A percentile compares a stretch with the other conserved stretches of the same genome.
These are phyloP conservation scores for Molossus alvarezi DNA, from an alignment of 2,797 vertebrate genomes.

Conservation along the genomic window DNA sequence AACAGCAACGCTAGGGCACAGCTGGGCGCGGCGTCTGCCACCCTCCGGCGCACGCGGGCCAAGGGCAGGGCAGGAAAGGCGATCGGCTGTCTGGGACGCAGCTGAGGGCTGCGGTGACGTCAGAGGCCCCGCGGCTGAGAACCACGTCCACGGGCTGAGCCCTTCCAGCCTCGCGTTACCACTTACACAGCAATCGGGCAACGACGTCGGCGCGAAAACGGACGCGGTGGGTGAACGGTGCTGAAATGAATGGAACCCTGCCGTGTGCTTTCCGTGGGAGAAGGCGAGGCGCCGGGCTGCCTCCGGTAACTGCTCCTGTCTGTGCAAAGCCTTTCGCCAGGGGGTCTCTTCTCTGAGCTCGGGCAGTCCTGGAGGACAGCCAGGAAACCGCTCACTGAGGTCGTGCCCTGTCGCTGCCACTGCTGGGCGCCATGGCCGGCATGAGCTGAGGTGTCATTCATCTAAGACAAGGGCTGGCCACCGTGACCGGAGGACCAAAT, in stretches of 20 bases:
- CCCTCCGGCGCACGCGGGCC: fast-evolving
- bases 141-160: fast-evolving
- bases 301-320: background rate
- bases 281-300: background rate
- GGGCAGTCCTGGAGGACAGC: background rate
- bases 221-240: background rate
- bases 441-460: background rate
- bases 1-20: fast-evolving
- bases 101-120: background rate
- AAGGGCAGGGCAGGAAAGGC: background rate
- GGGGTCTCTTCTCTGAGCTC: fast-evolving
- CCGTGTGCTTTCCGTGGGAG: background rate
- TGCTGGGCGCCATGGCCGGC: background rate
- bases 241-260: too few relatives aligned
- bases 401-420: background rate
- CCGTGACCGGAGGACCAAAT: background rate
- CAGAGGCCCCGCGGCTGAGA: background rate
- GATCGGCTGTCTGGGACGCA: background rate
- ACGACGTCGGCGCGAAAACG: background rate
- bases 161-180: background rate
- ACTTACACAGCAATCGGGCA: background rate
- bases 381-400: background rate
- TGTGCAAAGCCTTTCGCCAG: background rate
- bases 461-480: background rate
- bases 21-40: background rate